phyloP scores from a whole-genome alignment of 2,797 vertebrate genomes.

The Acridotheres tristis region DNA sequence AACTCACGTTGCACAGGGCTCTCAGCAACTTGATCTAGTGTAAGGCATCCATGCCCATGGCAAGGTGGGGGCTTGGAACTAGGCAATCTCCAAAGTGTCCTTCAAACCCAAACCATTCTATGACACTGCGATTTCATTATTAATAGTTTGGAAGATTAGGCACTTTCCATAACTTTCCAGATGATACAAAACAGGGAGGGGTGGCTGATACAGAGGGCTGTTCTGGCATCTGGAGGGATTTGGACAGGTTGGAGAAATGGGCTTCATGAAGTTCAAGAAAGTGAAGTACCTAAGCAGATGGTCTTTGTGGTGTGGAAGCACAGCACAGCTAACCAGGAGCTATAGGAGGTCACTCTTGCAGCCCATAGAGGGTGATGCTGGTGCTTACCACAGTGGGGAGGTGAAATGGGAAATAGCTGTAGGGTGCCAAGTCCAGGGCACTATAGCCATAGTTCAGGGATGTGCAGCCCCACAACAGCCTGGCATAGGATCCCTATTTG shows the following conservation, averaged over 20 bases:
- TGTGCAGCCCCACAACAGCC: not conserved
- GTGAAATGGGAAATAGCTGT: not conserved
- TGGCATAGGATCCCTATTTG: not conserved
- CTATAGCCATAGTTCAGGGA: too few species aligned
- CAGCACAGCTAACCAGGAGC: not conserved
- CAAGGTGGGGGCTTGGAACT: fast-evolving
- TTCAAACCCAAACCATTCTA: not conserved
- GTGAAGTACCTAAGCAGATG: not conserved
- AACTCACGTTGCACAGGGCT: not conserved
- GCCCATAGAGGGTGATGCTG: not conserved
- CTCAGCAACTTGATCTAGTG: not conserved
- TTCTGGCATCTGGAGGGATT: not conserved
- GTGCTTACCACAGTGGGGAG: fast-evolving
- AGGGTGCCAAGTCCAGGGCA: not conserved
- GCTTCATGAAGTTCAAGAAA: not conserved
- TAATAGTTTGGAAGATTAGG: not conserved
- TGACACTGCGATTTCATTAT: not conserved
- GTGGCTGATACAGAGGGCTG: not conserved
- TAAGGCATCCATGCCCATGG: not conserved
- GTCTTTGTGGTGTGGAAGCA: not conserved
- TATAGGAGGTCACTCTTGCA: not conserved
- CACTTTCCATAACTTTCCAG: not conserved
- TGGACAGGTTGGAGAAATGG: not conserved
- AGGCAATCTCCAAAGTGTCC: not conserved
- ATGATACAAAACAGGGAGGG: not conserved